Conservation (phyloP, 2,113 vertebrate species). For the Turdus rufiventris region DNA sequence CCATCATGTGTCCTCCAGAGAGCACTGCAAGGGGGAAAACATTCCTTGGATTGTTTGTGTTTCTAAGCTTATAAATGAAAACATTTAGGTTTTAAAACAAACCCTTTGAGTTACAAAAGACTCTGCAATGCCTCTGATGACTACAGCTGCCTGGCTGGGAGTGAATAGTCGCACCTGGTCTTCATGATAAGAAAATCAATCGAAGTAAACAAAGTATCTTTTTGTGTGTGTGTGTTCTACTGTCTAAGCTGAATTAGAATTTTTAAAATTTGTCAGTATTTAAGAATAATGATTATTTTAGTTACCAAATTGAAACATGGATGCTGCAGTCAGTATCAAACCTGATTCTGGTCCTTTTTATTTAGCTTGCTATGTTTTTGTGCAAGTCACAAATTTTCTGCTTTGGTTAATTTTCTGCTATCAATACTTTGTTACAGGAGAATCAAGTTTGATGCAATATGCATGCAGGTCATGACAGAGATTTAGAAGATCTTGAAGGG, state of each 20-base stretch:
- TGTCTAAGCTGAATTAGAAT: neutral
- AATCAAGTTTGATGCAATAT: neutral
- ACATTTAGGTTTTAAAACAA: neutral
- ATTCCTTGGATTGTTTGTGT: neutral
- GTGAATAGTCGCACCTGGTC: neutral
- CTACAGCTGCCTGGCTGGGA: neutral
- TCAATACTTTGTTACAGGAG: neutral
- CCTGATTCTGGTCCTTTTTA: neutral
- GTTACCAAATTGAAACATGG: neutral
- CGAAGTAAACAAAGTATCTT: neutral
- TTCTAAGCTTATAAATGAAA: neutral
- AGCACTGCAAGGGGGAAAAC: constrained; percentile 10
- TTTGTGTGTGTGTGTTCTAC: neutral
- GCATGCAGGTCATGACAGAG: neutral
- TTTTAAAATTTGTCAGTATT: neutral
- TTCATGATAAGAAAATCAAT: neutral
- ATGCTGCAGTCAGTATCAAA: neutral
- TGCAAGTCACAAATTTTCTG: neutral
- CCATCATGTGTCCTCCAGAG: constrained; percentile 47
- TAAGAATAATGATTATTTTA: neutral
- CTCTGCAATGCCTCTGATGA: neutral
- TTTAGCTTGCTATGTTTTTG: neutral
- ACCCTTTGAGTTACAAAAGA: neutral
- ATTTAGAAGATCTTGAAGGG: neutral
- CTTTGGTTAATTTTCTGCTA: accelerated